Percentiles rank a stretch among this genome's conserved stretches.
phyloP scores from a whole-genome alignment of 2,888 invertebrate genomes.

The Apamea sordens region DNA sequence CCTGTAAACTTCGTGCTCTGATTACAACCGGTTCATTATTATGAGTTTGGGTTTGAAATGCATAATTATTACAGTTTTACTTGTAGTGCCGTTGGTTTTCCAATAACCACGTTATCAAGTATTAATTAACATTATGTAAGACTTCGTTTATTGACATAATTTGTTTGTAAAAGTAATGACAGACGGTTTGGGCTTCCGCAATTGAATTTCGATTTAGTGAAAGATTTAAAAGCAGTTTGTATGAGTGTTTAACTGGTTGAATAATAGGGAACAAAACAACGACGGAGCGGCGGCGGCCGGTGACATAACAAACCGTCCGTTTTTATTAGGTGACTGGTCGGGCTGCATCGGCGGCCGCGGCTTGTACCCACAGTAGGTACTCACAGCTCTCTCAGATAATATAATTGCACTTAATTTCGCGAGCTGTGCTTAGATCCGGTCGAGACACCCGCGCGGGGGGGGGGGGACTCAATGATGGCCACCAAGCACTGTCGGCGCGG shows the following conservation, averaged over 20 bases:
- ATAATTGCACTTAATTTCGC: constrained; percentile 32
- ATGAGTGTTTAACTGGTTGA: constrained; percentile 46
- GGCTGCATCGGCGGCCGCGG: background rate
- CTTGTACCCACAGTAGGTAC: background rate
- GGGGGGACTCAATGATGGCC: constrained; percentile 23
- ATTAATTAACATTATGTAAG: constrained; percentile 34
- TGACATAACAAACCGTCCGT: constrained; percentile 36
- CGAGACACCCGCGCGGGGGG: background rate
- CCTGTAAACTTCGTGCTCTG: constrained; percentile 40
- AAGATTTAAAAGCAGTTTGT: constrained; percentile 48
- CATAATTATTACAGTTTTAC: constrained; percentile 6
- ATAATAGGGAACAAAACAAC: constrained; percentile 63
- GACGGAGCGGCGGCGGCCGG: background rate
- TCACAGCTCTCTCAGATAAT: background rate
- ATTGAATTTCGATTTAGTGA: constrained; percentile 34
- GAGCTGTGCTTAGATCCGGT: constrained; percentile 41
- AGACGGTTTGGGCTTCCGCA: constrained; percentile 30
- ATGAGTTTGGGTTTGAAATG: constrained; percentile 5
- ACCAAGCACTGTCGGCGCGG: background rate
- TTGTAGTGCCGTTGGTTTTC: background rate
- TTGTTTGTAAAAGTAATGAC: constrained; percentile 19
- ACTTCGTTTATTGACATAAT: constrained; percentile 13
- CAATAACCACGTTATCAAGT: background rate
- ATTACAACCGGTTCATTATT: constrained; percentile 17
- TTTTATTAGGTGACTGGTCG: constrained; percentile 9